A percentile compares a stretch with the other conserved stretches of the same genome.
Evolutionary conservation across 2,888 invertebrate species (phyloP).

Genomic region (Laothoe populi): DNA sequence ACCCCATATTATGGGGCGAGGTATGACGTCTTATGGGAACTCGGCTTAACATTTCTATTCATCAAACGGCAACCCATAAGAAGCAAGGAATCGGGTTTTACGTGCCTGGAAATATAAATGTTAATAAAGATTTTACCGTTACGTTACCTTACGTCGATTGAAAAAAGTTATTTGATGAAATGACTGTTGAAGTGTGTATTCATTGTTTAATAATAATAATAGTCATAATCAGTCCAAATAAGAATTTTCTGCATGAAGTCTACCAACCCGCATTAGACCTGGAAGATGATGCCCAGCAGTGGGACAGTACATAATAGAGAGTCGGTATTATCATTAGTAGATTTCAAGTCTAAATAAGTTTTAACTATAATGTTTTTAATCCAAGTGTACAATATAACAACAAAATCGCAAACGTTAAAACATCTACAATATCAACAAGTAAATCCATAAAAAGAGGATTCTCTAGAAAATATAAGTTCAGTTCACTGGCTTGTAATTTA

Average conservation of each 20-base stretch:
- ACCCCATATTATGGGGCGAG: conserved; percentile 49
- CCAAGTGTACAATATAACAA: too few species aligned
- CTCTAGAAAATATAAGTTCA: background rate
- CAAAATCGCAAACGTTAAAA: background rate
- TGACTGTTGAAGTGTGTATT: background rate
- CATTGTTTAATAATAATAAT: background rate
- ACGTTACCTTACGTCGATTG: conserved; percentile 21
- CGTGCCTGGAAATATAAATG: conserved; percentile 63
- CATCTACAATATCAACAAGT: background rate
- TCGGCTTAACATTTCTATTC: conserved; percentile 56
- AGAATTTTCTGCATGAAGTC: too few species aligned
- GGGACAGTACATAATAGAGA: too few species aligned
- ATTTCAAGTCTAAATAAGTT: too few species aligned
- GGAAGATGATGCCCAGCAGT: too few species aligned
- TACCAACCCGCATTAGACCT: too few species aligned
- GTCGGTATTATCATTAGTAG: too few species aligned
- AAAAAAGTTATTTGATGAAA: background rate
- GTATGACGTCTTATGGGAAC: conserved; percentile 34
- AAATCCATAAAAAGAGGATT: background rate
- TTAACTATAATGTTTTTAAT: too few species aligned
- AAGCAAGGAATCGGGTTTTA: conserved; percentile 57
- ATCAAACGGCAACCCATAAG: conserved; percentile 53
- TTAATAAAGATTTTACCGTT: conserved; percentile 57
- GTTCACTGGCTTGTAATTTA: background rate
- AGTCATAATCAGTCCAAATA: too few species aligned